Conservation (phyloP, 2,888 invertebrate genomes). For the Aquatica leii region DNA sequence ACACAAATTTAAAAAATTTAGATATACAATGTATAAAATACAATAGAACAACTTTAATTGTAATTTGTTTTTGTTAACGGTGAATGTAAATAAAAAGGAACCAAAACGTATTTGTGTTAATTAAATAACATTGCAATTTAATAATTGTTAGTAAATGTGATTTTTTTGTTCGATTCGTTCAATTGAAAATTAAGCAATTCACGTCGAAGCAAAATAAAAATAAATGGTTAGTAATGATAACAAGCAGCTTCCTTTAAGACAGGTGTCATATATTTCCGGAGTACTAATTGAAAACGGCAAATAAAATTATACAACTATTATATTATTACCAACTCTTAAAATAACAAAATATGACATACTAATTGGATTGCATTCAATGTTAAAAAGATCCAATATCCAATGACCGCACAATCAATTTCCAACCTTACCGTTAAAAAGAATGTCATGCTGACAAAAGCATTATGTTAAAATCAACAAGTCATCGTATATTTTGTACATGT, state of each 20-base stretch:
- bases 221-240: slow-evolving; percentile 42
- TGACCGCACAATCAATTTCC: slow-evolving; percentile 44
- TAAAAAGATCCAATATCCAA: slow-evolving; percentile 51
- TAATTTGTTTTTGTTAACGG: no score
- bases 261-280: slow-evolving; percentile 57
- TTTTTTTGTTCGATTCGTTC: not conserved
- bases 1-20: no score
- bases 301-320: slow-evolving; percentile 56
- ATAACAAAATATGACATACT: slow-evolving; percentile 54
- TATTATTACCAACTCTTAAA: slow-evolving; percentile 52
- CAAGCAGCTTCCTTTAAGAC: slow-evolving; percentile 49
- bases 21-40: no score
- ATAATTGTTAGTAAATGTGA: no score
- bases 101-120: no score
- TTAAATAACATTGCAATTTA: no score
- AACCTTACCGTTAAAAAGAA: slow-evolving; percentile 44
- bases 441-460: slow-evolving; percentile 49
- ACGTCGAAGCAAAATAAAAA: slow-evolving; percentile 10
- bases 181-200: slow-evolving; percentile 9
- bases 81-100: no score
- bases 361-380: slow-evolving; percentile 55
- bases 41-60: no score
- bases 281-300: slow-evolving; percentile 53
- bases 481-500: slow-evolving; percentile 38
- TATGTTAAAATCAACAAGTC: slow-evolving; percentile 51